phyloP scores from a whole-genome alignment of 1,140 invertebrate species.

The Magallana gigas region DNA sequence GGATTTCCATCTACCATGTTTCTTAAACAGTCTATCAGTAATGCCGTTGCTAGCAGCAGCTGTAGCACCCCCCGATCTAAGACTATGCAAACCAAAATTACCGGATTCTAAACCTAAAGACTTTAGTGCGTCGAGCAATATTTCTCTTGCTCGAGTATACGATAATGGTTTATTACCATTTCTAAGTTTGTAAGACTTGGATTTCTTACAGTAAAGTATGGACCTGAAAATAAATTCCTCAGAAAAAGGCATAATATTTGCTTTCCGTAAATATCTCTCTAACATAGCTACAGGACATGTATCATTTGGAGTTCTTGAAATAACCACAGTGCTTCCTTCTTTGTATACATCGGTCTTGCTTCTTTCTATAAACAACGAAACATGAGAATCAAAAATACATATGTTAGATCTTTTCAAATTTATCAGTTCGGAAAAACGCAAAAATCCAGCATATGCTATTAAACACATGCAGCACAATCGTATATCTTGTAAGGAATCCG shows the following conservation, averaged over 20 bases:
- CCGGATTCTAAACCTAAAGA: constrained; percentile 42
- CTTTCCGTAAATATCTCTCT: constrained; percentile 38
- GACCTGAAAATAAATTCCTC: constrained; percentile 51
- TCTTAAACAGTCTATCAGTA: no score
- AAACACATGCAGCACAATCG: constrained; percentile 47
- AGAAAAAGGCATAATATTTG: constrained; percentile 39
- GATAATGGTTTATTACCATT: constrained; percentile 45
- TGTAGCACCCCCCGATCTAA: constrained; percentile 35
- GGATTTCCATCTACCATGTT: no score
- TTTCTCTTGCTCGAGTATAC: constrained; percentile 52
- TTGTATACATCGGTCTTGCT: constrained; percentile 55
- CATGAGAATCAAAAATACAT: constrained; percentile 40
- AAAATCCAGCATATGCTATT: constrained; percentile 44
- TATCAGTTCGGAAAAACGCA: background rate
- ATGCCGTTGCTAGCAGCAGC: no score
- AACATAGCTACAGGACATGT: constrained; percentile 49
- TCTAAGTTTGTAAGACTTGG: constrained; percentile 45
- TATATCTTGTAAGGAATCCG: constrained; percentile 28
- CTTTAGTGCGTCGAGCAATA: constrained; percentile 11
- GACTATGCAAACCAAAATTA: constrained; percentile 45
- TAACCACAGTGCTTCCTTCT: constrained; percentile 45
- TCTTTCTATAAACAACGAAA: constrained; percentile 44
- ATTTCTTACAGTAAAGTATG: constrained; percentile 43
- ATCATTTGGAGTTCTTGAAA: constrained; percentile 36
- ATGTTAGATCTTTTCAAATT: constrained; percentile 34